Conservation (phyloP, 2,888 invertebrate species). For the Idaea aversata region DNA sequence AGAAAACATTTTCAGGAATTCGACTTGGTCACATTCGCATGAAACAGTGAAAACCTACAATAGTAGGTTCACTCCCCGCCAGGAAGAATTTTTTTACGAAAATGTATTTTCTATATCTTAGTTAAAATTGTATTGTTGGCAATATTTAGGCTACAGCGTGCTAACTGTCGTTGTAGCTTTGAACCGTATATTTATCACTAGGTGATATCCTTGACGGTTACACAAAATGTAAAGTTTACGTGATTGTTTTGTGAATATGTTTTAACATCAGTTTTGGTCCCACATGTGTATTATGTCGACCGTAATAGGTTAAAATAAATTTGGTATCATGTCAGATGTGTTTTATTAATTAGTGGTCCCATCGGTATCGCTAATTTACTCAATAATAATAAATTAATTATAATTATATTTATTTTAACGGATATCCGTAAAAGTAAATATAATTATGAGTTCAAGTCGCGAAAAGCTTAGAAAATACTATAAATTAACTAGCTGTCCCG, state of each 20-base stretch:
- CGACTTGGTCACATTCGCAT: background rate
- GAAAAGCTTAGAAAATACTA: no score
- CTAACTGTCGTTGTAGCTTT: background rate
- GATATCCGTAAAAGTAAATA: no score
- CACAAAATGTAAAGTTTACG: slow-evolving; percentile 36
- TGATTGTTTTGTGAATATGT: slow-evolving; percentile 34
- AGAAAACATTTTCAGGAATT: background rate
- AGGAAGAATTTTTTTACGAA: background rate
- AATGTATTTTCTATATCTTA: slow-evolving; percentile 8
- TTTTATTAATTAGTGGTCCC: slow-evolving; percentile 14
- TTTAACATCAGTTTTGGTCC: slow-evolving; percentile 50
- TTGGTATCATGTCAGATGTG: slow-evolving; percentile 66
- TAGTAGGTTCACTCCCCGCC: background rate
- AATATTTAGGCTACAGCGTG: background rate
- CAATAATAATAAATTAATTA: no score
- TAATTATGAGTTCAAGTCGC: no score
- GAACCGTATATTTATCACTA: slow-evolving; percentile 29
- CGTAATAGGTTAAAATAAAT: slow-evolving; percentile 70
- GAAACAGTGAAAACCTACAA: background rate
- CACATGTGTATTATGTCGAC: slow-evolving; percentile 62
- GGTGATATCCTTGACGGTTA: slow-evolving; percentile 30
- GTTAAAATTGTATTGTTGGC: slow-evolving; percentile 8
- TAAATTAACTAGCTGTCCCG: no score
- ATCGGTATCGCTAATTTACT: no score
- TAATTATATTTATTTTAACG: no score